These are phyloP conservation scores for Pterocles orientalis DNA, from an alignment of 2,113 vertebrate species.

Conservation along the genomic window DNA sequence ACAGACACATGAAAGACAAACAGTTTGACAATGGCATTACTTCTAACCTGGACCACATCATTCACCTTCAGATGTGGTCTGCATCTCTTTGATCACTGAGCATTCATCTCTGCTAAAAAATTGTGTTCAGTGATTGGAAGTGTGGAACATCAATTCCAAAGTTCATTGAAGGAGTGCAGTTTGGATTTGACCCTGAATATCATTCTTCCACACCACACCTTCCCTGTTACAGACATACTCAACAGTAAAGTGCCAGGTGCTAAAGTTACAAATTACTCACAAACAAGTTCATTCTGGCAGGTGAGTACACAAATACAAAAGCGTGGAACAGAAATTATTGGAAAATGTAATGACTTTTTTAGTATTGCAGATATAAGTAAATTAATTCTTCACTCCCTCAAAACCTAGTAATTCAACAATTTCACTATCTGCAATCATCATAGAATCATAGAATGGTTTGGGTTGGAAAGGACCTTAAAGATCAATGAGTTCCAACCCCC, in stretches of 20 bases:
- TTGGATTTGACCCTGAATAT: neutral
- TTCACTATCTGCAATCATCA: neutral
- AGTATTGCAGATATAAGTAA: neutral
- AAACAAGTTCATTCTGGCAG: neutral
- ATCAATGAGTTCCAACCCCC: too few species aligned
- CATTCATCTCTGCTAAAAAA: neutral
- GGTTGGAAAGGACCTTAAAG: too few species aligned
- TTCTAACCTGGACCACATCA: neutral
- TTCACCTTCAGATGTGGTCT: neutral
- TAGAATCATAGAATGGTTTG: too few species aligned
- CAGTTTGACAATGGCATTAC: neutral
- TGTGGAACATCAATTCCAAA: neutral
- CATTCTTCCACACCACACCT: neutral
- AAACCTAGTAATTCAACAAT: neutral
- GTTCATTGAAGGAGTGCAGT: neutral
- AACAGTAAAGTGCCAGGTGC: neutral
- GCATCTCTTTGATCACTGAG: neutral
- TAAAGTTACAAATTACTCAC: neutral
- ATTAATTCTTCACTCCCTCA: neutral
- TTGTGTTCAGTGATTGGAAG: neutral
- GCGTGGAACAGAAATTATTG: neutral
- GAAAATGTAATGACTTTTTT: neutral
- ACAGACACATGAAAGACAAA: neutral
- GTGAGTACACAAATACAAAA: neutral
- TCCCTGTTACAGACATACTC: neutral